Percentiles rank a stretch among this genome's conserved stretches.
Evolutionary conservation across 2,113 vertebrate species (phyloP).

Genomic region (Microcebus tavaratra): DNA sequence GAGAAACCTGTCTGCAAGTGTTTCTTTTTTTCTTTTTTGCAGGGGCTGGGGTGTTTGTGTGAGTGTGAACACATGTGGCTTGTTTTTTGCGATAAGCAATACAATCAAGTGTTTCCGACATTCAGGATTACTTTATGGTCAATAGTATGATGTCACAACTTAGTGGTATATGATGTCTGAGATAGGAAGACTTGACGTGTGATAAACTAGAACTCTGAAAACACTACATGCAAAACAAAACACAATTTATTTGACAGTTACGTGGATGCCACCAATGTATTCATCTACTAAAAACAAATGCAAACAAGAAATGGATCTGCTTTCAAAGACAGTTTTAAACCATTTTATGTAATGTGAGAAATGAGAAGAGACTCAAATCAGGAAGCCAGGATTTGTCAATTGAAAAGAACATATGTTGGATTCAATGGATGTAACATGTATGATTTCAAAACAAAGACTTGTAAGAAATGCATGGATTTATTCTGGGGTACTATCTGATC

Average conservation of each 20-base stretch:
- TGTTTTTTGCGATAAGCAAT: conserved; percentile 36
- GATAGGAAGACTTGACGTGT: conserved; percentile 48
- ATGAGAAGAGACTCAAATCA: conserved; percentile 65
- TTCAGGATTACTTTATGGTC: conserved; percentile 43
- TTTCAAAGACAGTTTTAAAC: conserved; percentile 49
- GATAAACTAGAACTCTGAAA: conserved; percentile 55
- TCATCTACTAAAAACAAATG: conserved; percentile 61
- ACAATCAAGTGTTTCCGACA: conserved; percentile 42
- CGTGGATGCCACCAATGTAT: conserved; percentile 62
- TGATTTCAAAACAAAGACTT: conserved; percentile 77
- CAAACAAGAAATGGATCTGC: conserved; percentile 69
- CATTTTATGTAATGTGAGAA: conserved; percentile 59
- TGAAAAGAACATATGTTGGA: conserved; percentile 59
- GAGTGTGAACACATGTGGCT: neutral
- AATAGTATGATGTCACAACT: conserved; percentile 44
- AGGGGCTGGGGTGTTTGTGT: neutral
- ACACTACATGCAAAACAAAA: conserved; percentile 69
- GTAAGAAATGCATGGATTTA: conserved; percentile 71
- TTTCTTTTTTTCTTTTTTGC: neutral
- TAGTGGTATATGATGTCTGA: conserved; percentile 5
- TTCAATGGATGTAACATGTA: conserved; percentile 74
- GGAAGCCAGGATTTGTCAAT: conserved; percentile 58
- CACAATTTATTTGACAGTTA: conserved; percentile 52
- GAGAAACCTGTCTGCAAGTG: conserved; percentile 78
- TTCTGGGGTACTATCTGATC: conserved; percentile 48